phyloP scores from a whole-genome alignment of 2,797 vertebrate species.

The Anisognathus igniventris region DNA sequence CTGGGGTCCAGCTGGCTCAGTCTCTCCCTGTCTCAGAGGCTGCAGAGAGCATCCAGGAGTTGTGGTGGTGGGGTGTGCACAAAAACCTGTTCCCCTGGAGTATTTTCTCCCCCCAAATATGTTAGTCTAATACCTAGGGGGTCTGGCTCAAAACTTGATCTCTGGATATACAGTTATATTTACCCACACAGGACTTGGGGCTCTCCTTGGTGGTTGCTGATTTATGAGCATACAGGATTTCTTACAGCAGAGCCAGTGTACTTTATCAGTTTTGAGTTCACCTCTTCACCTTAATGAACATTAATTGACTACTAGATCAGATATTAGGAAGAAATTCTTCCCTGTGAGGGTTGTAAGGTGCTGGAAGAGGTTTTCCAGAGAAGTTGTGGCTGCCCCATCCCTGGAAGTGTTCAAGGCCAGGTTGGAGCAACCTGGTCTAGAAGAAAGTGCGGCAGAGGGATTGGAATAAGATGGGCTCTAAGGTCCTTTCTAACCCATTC shows the following conservation, averaged over 20 bases:
- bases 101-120: fast-evolving
- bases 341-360: not conserved
- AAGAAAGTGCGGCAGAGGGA: not conserved
- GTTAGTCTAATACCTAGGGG: not conserved
- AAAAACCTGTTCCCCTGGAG: not conserved
- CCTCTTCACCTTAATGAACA: not conserved
- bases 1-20: not conserved
- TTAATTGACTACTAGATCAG: not conserved
- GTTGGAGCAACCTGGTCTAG: not conserved
- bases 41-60: not conserved
- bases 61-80: not conserved
- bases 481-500: not conserved
- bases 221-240: not conserved
- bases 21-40: not conserved
- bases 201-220: not conserved
- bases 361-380: not conserved
- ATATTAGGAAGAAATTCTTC: not conserved
- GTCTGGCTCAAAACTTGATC: not conserved
- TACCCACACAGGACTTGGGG: fast-evolving
- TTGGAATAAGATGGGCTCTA: not conserved
- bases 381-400: not conserved
- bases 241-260: not conserved
- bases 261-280: not conserved
- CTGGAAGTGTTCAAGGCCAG: not conserved
- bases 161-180: not conserved